Conservation (phyloP, 2,113 vertebrate genomes). For the Mixornis gularis region DNA sequence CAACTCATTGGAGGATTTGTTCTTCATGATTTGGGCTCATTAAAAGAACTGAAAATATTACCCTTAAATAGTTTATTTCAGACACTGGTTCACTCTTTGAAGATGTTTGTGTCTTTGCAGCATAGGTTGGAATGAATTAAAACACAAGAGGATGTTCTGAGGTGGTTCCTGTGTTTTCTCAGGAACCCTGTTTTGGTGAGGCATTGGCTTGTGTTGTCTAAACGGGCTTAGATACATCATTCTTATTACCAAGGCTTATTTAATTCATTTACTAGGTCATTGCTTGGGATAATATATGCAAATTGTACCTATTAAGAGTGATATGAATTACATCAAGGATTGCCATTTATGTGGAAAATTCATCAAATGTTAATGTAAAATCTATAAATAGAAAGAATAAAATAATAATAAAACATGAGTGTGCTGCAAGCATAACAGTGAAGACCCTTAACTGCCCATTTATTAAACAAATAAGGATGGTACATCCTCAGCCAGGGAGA, state of each 20-base stretch:
- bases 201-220: constrained; percentile 21
- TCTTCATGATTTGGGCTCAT: background rate
- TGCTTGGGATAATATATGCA: constrained; percentile 61
- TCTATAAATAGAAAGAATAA: constrained; percentile 63
- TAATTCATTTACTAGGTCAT: constrained; percentile 60
- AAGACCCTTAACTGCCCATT: constrained; percentile 51
- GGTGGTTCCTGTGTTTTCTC: background rate
- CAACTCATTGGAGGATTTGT: background rate
- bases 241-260: constrained; percentile 49
- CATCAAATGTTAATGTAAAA: constrained; percentile 61
- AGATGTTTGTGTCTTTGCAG: background rate
- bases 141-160: background rate
- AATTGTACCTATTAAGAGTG: constrained; percentile 56
- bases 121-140: background rate
- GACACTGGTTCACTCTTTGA: background rate
- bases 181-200: background rate
- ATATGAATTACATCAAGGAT: constrained; percentile 50
- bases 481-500: background rate
- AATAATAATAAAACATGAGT: constrained; percentile 51
- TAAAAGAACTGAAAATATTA: background rate
- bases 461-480: constrained; percentile 49
- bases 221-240: constrained; percentile 22
- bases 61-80: background rate
- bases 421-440: constrained; percentile 42
- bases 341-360: constrained; percentile 50